These are phyloP conservation scores for Ictalurus punctatus DNA, from an alignment of 2,113 vertebrate genomes.

Conservation along the genomic window DNA sequence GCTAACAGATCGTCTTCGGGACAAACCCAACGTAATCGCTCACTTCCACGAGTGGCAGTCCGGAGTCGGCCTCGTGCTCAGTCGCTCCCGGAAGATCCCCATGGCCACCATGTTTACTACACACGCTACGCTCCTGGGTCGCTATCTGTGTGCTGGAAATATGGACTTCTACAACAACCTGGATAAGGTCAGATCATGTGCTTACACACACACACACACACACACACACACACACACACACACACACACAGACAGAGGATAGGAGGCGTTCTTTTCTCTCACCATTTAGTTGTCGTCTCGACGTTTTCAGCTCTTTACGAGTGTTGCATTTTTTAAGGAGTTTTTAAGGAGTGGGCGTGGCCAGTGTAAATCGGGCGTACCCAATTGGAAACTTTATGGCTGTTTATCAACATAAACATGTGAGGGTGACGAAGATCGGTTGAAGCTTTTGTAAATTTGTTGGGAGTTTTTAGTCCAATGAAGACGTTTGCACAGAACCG, in stretches of 20 bases:
- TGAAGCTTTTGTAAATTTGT: too few species aligned
- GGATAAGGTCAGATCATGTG: conserved; percentile 75
- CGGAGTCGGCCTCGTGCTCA: conserved; percentile 85
- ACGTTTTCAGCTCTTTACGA: too few species aligned
- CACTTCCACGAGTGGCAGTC: conserved; percentile 99
- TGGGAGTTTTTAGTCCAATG: too few species aligned
- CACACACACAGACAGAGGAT: neutral
- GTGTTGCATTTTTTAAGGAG: too few species aligned
- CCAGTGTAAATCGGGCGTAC: too few species aligned
- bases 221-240: neutral
- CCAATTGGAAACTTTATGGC: too few species aligned
- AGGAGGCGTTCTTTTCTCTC: too few species aligned
- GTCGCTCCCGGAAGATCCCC: conserved; percentile 81
- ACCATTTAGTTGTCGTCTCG: too few species aligned
- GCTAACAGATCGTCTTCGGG: conserved; percentile 81
- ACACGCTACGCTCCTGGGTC: conserved; percentile 90
- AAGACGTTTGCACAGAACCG: too few species aligned
- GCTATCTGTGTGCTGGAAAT: conserved; percentile 92
- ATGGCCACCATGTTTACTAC: conserved; percentile 93
- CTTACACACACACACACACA: neutral
- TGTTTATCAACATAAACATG: too few species aligned
- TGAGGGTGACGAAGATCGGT: too few species aligned
- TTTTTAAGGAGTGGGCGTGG: too few species aligned
- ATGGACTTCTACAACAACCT: conserved; percentile 96
- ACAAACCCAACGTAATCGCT: conserved; percentile 77